Percentiles rank a stretch among this genome's conserved stretches.
These are phyloP conservation scores for Leptopterna dolabrata DNA, from an alignment of 2,888 invertebrate species.

Conservation along the genomic window DNA sequence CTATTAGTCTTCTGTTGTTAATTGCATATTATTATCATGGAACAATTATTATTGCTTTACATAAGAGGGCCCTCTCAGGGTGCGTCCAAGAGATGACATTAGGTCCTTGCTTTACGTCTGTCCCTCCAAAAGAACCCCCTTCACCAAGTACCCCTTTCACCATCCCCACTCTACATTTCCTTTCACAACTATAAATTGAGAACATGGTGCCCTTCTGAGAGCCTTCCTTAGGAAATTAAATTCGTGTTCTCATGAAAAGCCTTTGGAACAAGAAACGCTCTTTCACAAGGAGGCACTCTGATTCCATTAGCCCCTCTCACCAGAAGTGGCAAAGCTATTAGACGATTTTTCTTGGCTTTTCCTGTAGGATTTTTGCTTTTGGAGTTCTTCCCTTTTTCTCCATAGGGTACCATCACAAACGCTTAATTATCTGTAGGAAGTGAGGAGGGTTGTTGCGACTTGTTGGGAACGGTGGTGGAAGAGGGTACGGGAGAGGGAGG, in stretches of 20 bases:
- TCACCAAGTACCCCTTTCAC: neutral
- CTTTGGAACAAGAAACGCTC: constrained; percentile 6
- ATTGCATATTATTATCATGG: constrained; percentile 50
- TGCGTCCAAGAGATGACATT: constrained; percentile 47
- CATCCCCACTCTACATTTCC: neutral
- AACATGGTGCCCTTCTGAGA: constrained; percentile 32
- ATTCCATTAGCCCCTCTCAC: constrained; percentile 41
- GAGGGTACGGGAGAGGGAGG: neutral
- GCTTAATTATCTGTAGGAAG: constrained; percentile 16
- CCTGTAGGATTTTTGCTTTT: constrained; percentile 25
- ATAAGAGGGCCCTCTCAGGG: neutral
- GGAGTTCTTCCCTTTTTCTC: neutral
- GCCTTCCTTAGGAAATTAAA: constrained; percentile 46
- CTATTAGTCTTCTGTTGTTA: constrained; percentile 40
- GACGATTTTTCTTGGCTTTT: constrained; percentile 47
- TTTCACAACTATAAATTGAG: constrained; percentile 46
- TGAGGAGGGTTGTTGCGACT: neutral
- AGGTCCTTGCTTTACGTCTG: constrained; percentile 31
- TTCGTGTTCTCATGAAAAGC: constrained; percentile 49
- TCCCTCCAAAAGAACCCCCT: neutral
- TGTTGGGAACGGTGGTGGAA: neutral
- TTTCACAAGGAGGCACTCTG: constrained; percentile 46
- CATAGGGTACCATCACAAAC: neutral
- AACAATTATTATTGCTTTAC: constrained; percentile 50
- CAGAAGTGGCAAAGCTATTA: constrained; percentile 31